Evolutionary conservation across 2,888 invertebrate genomes (phyloP), one percentile per base, ranked within the genome.

Genomic region (Agapostemon virescens): DNA sequence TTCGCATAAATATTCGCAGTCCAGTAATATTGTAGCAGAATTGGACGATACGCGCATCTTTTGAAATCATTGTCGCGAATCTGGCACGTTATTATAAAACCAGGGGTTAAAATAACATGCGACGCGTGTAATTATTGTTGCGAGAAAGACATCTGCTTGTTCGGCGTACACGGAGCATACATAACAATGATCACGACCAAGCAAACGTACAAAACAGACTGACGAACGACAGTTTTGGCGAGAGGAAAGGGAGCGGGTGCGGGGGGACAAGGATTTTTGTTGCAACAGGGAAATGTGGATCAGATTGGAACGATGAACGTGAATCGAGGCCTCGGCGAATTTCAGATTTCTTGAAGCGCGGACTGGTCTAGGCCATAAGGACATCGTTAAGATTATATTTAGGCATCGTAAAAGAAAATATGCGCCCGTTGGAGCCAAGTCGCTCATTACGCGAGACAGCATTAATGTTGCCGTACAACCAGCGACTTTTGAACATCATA

Each of bases 321-420:
- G n/a, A 7, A 66, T 68, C 67, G 80, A 77, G 67, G 68, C 33
- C 63, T 73, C 70, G 82, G 69, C 72, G 78, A 87, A 86, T 85
- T 87, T 87, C 82, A 81, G 77, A 90, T 89, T 88, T 88, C 85
- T 61, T 84, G 83, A 61, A 78, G 75, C 79, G 30, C 38, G 75
- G 82, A 81, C 76, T 81, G 85, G 81, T 88, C 87, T 89, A 89
- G 84, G 87, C 88, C 88, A 88, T 90, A 90, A 89, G 90, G 89
- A 87, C 91, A 91, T 90, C 91, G 90, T 91, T 91, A 91, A 90
- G 90, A 92, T 92, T 92, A 92, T 92, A 92, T 92, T 92, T 92
- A 92, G 92, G 91, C 91, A 87, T 92, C 92, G 90, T 92, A 92
- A 91, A 92, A 91, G 91, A 91, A 92, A 92, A 91, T 92, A 92